These are phyloP conservation scores for Reticulitermes speratus DNA, from an alignment of 1,140 invertebrate genomes.

Conservation along the genomic window DNA sequence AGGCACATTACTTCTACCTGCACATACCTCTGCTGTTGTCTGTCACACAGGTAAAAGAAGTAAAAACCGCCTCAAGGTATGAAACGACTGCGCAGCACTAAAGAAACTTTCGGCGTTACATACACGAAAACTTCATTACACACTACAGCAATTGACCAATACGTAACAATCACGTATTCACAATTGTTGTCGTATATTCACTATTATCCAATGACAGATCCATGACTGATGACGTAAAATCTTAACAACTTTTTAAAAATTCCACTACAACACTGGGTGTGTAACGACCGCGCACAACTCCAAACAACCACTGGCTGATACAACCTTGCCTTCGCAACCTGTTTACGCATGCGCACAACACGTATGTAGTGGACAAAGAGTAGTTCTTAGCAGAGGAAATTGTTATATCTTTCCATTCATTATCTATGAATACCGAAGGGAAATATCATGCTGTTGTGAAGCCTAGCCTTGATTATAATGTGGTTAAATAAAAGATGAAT, in stretches of 20 bases:
- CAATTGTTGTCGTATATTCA: background rate
- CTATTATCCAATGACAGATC: background rate
- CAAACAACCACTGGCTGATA: background rate
- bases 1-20: background rate
- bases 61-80: background rate
- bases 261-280: background rate
- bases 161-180: background rate
- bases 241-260: background rate
- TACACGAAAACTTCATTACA: background rate
- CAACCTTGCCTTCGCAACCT: background rate
- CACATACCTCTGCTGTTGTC: slow-evolving; percentile 1
- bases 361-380: background rate
- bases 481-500: too few relatives aligned
- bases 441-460: background rate
- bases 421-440: background rate
- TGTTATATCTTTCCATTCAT: background rate
- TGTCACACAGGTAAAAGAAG: background rate
- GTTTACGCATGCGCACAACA: background rate
- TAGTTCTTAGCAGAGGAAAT: background rate
- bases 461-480: too few relatives aligned
- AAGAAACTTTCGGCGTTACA: background rate
- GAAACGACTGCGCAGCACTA: background rate
- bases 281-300: background rate
- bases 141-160: background rate
- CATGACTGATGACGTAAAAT: background rate